These are phyloP conservation scores for Nowickia ferox DNA, from an alignment of 2,888 invertebrate genomes.

Conservation along the genomic window DNA sequence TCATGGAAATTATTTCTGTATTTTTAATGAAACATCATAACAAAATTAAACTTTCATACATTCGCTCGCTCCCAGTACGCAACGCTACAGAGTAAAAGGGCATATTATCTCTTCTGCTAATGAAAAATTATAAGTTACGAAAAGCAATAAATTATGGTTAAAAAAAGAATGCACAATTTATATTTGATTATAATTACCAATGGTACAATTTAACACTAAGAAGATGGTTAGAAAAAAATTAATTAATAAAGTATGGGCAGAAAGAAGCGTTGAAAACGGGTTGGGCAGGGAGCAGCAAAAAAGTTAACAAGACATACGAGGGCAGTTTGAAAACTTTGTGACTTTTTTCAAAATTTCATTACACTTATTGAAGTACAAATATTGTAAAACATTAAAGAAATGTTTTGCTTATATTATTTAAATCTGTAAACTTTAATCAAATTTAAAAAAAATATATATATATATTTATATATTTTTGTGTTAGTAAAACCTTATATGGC, in stretches of 20 bases:
- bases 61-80: neutral
- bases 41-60: slow-evolving; percentile 50
- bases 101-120: slow-evolving; percentile 51
- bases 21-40: slow-evolving; percentile 61
- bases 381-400: too few species aligned
- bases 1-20: slow-evolving; percentile 58
- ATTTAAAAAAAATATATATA: too few species aligned
- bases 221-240: slow-evolving; percentile 38
- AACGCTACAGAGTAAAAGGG: slow-evolving; percentile 9
- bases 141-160: slow-evolving; percentile 56
- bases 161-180: slow-evolving; percentile 44
- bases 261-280: slow-evolving; percentile 41
- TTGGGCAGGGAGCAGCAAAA: neutral
- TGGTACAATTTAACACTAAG: slow-evolving; percentile 58
- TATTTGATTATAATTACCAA: slow-evolving; percentile 67
- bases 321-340: neutral
- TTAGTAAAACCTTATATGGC: too few species aligned
- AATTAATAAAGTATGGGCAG: slow-evolving; percentile 34
- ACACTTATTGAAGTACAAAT: too few species aligned
- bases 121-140: slow-evolving; percentile 67
- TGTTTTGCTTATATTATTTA: too few species aligned
- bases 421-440: too few species aligned
- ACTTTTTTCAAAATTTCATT: too few species aligned
- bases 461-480: too few species aligned
- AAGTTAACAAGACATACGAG: neutral